Percentiles rank a stretch among this genome's conserved stretches.
These are phyloP conservation scores for Quadroppia sp. DNA, from an alignment of 2,888 invertebrate species.

Conservation along the genomic window DNA sequence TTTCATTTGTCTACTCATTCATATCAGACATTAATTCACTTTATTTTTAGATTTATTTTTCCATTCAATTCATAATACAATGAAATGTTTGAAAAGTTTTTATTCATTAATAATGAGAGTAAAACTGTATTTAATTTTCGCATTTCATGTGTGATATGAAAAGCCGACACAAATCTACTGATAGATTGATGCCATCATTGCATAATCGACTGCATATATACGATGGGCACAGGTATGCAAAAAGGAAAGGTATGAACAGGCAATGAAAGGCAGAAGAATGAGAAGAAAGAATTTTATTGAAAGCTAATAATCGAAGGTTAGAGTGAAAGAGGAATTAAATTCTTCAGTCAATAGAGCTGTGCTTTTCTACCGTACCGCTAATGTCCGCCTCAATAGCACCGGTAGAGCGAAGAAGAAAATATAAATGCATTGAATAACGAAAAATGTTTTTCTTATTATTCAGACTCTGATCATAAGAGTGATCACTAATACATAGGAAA, in stretches of 20 bases:
- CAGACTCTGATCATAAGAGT: not conserved
- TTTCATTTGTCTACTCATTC: not conserved
- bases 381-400: not conserved
- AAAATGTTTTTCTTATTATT: not conserved
- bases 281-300: not conserved
- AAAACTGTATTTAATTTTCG: constrained; percentile 10
- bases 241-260: constrained; percentile 22
- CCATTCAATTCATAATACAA: not conserved
- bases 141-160: not conserved
- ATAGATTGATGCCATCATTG: not conserved
- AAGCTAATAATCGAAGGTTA: constrained; percentile 13
- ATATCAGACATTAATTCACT: not conserved
- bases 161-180: constrained; percentile 17
- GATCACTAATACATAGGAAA: not conserved
- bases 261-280: constrained; percentile 2
- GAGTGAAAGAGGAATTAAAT: not conserved
- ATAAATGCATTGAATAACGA: not conserved
- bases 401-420: not conserved
- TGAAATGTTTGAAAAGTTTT: not conserved
- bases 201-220: not conserved
- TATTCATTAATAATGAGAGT: constrained; percentile 34
- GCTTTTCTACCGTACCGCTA: not conserved
- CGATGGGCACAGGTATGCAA: constrained; percentile 10
- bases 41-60: not conserved
- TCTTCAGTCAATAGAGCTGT: not conserved